Conservation (phyloP, 2,888 invertebrate genomes). For the Athrips mouffetella region DNA sequence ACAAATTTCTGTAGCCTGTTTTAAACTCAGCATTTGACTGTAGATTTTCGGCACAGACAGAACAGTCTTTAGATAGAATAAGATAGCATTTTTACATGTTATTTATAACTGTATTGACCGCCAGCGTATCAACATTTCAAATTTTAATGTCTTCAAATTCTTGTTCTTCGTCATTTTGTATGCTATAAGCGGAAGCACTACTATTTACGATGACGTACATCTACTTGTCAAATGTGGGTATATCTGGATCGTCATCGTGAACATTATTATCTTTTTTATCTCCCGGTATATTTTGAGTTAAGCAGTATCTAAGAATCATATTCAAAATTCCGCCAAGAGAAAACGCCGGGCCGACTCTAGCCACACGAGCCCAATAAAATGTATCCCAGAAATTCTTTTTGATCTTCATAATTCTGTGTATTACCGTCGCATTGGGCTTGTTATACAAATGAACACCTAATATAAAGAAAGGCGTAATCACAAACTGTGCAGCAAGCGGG, state of each 20-base stretch:
- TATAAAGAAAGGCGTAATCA: neutral
- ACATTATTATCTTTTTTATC: neutral
- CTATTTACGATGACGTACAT: too few species aligned
- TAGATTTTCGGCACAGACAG: too few species aligned
- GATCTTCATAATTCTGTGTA: neutral
- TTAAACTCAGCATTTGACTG: too few species aligned
- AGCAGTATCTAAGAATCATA: neutral
- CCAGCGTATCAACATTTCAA: too few species aligned
- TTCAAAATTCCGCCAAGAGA: neutral
- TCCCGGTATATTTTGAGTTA: neutral
- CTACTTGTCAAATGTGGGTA: too few species aligned
- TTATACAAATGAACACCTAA: neutral
- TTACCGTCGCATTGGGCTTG: neutral
- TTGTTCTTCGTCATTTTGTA: too few species aligned
- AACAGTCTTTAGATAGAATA: too few species aligned
- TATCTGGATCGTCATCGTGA: neutral
- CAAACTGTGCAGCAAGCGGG: neutral
- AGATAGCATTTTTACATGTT: too few species aligned
- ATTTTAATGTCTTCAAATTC: too few species aligned
- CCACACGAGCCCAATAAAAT: conserved; percentile 70
- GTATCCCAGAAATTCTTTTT: neutral
- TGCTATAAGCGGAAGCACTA: too few species aligned
- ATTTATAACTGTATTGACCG: too few species aligned
- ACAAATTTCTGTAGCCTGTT: too few species aligned
- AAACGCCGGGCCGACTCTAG: conserved; percentile 88